phyloP scores from a whole-genome alignment of 2,113 vertebrate species.

The Ammodytes marinus region DNA sequence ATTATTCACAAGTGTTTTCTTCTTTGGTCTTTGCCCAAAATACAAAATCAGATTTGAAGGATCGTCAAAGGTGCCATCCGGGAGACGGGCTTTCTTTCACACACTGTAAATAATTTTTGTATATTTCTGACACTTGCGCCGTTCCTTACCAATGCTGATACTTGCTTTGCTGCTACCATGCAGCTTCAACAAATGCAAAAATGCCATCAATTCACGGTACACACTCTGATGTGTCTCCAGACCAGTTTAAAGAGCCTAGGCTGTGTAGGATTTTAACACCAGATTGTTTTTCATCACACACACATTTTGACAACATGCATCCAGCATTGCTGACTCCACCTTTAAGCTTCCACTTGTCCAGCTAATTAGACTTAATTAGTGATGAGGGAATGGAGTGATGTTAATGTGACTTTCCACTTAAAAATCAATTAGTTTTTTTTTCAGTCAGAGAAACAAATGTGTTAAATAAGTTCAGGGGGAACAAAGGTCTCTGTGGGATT shows the following conservation, averaged over 20 bases:
- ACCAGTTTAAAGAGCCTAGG: too few relatives aligned
- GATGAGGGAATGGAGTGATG: conserved; percentile 46
- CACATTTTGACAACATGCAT: too few relatives aligned
- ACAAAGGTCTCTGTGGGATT: conserved; percentile 57
- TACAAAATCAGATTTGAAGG: conserved; percentile 72
- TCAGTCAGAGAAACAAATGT: conserved; percentile 58
- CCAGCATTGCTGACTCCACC: too few relatives aligned
- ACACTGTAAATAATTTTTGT: conserved; percentile 89
- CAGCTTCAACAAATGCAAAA: conserved; percentile 9
- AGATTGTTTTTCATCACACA: too few relatives aligned
- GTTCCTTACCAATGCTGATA: conserved; percentile 72
- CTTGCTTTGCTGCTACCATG: conserved; percentile 1
- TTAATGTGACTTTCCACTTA: conserved; percentile 67
- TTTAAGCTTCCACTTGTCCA: conserved; percentile 12
- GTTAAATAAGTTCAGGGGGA: conserved; percentile 68
- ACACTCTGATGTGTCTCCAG: conserved; percentile 12
- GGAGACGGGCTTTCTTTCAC: conserved; percentile 60
- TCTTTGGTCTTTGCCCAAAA: conserved; percentile 64
- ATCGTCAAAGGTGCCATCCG: conserved; percentile 70
- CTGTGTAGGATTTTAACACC: too few relatives aligned
- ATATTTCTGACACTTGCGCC: conserved; percentile 83
- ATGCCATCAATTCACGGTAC: conserved; percentile 20
- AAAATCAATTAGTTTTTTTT: conserved; percentile 73
- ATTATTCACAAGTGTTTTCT: conserved; percentile 71
- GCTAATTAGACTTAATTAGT: conserved; percentile 70